phyloP scores from a whole-genome alignment of 2,113 vertebrate genomes.

The Dipodomys stephensi region DNA sequence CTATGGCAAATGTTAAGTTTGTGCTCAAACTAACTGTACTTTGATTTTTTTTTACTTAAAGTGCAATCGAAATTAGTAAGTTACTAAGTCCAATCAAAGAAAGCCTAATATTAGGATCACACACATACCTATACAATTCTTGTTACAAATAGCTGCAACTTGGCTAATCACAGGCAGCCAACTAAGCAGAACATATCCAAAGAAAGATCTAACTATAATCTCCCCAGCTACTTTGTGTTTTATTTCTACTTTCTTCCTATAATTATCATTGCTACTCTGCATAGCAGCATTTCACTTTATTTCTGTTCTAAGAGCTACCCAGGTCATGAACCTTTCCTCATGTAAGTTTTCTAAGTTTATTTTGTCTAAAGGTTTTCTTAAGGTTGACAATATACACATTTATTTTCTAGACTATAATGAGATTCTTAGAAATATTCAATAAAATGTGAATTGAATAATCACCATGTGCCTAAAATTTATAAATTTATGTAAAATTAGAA shows the following conservation, averaged over 20 bases:
- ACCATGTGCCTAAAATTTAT: neutral
- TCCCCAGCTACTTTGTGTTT: neutral
- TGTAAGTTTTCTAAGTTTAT: neutral
- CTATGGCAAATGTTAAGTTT: neutral
- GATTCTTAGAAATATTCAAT: neutral
- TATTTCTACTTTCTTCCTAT: neutral
- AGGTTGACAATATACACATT: neutral
- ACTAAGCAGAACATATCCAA: neutral
- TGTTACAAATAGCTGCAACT: neutral
- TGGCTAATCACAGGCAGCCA: neutral
- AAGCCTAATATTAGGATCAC: neutral
- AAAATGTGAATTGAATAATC: neutral
- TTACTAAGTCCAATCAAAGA: neutral
- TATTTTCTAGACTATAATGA: neutral
- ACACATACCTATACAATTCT: neutral
- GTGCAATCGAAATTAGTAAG: neutral
- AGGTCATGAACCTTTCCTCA: neutral
- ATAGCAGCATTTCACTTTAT: neutral
- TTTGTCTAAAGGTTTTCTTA: neutral
- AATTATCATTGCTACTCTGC: neutral
- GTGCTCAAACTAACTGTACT: neutral
- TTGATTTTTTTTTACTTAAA: neutral
- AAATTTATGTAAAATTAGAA: neutral
- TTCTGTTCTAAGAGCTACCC: neutral
- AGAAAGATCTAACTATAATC: neutral